Evolutionary conservation across 2,888 invertebrate genomes (phyloP), one percentile per base, ranked within the genome.

Genomic region (Sisyra nigra): DNA sequence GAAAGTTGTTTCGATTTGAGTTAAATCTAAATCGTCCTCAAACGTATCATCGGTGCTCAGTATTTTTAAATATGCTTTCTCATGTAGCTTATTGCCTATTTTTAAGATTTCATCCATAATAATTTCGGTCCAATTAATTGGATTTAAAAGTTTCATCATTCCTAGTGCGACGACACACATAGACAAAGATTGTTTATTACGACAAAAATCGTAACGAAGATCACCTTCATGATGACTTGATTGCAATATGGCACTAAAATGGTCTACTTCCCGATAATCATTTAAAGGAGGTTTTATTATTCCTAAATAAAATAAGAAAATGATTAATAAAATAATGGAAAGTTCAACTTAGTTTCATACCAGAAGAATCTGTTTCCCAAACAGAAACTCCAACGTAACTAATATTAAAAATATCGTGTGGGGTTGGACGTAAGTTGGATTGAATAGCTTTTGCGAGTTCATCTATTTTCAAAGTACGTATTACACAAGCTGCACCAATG

Each of bases 401-500:
- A 13, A 64, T 55, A 46, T 61, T 62, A 49, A 53, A 64, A 10
- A 50, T 44, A 13, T 58, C 49, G 15, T 55, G 51, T 1, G 44
- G 47, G 30, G 52, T 53, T 1, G 59, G 51, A 15, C 54, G 54
- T 2, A 65, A 45, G 46, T 63, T 65, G 3, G 53, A 51, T 44
- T 60, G 53, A 15, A 68, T 56, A 2, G 57, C 45, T 2, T 54
- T 51, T 1, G 57, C 56, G 6, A 70, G 37, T 15, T 61, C 60
- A 0, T 54, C 50, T 0, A 60, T 41, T 14, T 53, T 48, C 2
- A 54, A 42, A 0, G 62, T 52, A 30, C 68, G 54, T 2, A 68
- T 45, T 1, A 64, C 54, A 44, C 66, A 66, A 3, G 66, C 63
- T 2, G 55, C 56, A n/a, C 63, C 63, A 46, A 53, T 56, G 42